Percentiles rank a stretch among this genome's conserved stretches.
phyloP scores from a whole-genome alignment of 2,888 invertebrate genomes.

The Magallana nippona region DNA sequence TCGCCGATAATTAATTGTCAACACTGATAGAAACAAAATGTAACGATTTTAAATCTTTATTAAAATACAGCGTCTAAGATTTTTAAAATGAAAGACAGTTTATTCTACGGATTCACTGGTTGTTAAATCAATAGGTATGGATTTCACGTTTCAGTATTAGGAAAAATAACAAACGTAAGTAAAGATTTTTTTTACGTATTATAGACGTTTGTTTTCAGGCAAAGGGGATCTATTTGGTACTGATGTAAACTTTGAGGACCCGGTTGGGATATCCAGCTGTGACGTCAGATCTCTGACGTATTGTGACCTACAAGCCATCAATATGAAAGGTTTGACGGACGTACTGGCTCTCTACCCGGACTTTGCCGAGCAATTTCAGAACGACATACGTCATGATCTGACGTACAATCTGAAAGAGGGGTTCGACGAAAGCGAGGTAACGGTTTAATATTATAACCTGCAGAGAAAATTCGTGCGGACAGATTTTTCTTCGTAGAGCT shows the following conservation, averaged over 20 bases:
- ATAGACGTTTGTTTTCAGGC: slow-evolving; percentile 83
- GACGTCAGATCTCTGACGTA: slow-evolving; percentile 97
- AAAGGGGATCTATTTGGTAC: slow-evolving; percentile 95
- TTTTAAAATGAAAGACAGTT: too few species aligned
- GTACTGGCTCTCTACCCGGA: slow-evolving; percentile 94
- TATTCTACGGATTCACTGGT: too few species aligned
- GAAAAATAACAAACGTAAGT: not conserved
- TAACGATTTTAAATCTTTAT: too few species aligned
- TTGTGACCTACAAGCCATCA: slow-evolving; percentile 96
- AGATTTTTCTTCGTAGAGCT: too few species aligned
- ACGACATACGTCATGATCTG: slow-evolving; percentile 96
- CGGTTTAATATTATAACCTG: not conserved
- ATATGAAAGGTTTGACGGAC: slow-evolving; percentile 92
- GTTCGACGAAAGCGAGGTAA: slow-evolving; percentile 81
- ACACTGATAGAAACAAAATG: too few species aligned
- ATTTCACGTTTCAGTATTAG: not conserved
- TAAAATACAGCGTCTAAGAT: too few species aligned
- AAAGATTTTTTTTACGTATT: not conserved
- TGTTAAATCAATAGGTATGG: too few species aligned
- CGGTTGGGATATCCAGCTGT: slow-evolving; percentile 92
- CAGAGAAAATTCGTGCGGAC: not conserved
- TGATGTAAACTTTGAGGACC: slow-evolving; percentile 83
- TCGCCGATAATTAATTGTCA: too few species aligned
- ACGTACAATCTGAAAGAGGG: slow-evolving; percentile 96
- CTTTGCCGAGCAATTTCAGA: slow-evolving; percentile 95